Evolutionary conservation across 2,113 vertebrate species (phyloP), one percentile per base, ranked within the genome.

Genomic region (Amphiprion percula): DNA sequence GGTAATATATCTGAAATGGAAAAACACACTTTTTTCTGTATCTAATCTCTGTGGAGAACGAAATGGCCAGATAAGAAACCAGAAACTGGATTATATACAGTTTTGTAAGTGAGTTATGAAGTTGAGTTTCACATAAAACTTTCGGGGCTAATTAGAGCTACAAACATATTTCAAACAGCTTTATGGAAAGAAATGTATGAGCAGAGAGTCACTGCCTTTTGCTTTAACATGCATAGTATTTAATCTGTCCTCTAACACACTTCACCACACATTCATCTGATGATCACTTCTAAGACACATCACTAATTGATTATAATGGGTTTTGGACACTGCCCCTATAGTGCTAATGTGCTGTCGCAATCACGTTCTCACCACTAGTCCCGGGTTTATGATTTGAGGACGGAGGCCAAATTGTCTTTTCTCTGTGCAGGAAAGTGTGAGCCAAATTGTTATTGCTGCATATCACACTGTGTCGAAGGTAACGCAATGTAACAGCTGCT

Each of bases 311-410:
- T 50, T 74, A 16, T 37, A 44, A 59, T 74, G 37, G 16, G 59
- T 59, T 82, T 74, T 62, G 63, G 80, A 63, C 70, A 12, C 33
- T 28, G 21, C 0, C 24, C 54, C n/a, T 12, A 39, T 53, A 28
- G 61, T 24, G 47, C 47, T 75, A 76, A 86, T 76, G 71, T 76
- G 54, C 54, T 63, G 74, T 68, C 63, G 44, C 73, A 63, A 86
- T 88, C 59, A 63, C 47, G 62, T 62, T 81, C 77, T 72, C 70
- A 53, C 53, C 65, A 41, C 53, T 2, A 10, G n/a, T 64, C 47
- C 63, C 12, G 6, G 59, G 70, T 59, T 75, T 49, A 23, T 53
- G 80, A 66, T 60, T 30, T 15, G 1, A 23, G 59, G 24, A 64
- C 5, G 0, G 37, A 50, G 78, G 69, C 83, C 80, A 84, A 84